Evolutionary conservation across 2,888 invertebrate genomes (phyloP), one percentile per base, ranked within the genome.

Genomic region (Omphaloscelis lunosa): DNA sequence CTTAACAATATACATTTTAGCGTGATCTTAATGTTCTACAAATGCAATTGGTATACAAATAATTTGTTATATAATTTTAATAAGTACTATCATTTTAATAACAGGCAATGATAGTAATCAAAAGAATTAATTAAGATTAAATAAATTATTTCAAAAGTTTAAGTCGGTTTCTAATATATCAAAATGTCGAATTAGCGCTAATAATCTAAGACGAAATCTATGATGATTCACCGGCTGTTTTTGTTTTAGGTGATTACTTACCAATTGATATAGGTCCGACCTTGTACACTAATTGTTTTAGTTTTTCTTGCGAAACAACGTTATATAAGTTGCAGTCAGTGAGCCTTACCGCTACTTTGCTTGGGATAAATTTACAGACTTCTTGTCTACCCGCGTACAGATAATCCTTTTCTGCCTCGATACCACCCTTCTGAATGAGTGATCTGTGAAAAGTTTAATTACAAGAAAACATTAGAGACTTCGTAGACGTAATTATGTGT

Each of bases 251-350:
- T 27, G 23, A 11, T 29, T 23, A 78, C 62, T 75, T 78, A 85
- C 86, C 76, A 51, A 86, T 17, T 41, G 86, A 41, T 17, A 86
- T 53, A 27, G 86, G 86, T 70, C 86, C 86, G 7, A 59, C 15
- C 1, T 27, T 11, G 45, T 66, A 79, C n/a, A 86, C 1, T 8
- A 86, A 7, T 53, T 86, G 77, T 56, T 86, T 86, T 9, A 82
- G 34, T 45, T 81, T 84, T 34, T 88, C 88, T 93, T 98, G 98
- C 75, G 97, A 85, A 9, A 0, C 8, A 11, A 78, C 2, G 8
- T 17, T 29, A 27, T 65, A 77, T 0, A 7, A 27, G 2, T 6
- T 11, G 27, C 87, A 86, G 23, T 29, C 73, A 4, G 61, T 69
- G 0, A 86, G 27, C 34, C 41, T 75, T 8, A 67, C 76, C 11